Evolutionary conservation across 2,797 vertebrate species (phyloP).

Genomic region (Halcyon chelicuti): DNA sequence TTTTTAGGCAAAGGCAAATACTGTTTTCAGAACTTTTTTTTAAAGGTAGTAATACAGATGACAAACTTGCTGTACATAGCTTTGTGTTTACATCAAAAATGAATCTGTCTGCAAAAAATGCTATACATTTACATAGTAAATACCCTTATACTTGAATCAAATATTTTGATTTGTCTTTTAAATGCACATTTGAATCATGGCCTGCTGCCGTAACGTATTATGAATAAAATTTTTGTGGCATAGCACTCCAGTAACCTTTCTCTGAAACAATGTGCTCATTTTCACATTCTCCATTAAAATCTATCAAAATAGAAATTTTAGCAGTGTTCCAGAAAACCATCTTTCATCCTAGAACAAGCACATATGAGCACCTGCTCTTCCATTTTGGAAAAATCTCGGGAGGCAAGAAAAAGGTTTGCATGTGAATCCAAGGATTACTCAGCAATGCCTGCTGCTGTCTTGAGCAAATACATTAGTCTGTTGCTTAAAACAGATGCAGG

Average conservation of each 20-base stretch:
- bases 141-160: neutral
- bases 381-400: constrained; percentile 40
- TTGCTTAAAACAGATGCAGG: constrained; percentile 53
- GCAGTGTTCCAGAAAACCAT: neutral
- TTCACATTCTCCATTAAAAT: neutral
- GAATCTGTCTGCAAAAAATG: neutral
- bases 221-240: neutral
- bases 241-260: neutral
- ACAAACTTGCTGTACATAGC: neutral
- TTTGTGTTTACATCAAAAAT: neutral
- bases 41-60: neutral
- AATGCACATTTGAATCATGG: neutral
- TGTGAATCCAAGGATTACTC: constrained; percentile 58
- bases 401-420: constrained; percentile 3
- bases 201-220: neutral
- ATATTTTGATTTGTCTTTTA: constrained; percentile 7
- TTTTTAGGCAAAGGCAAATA: neutral
- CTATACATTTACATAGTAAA: neutral
- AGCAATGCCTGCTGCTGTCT: constrained; percentile 51
- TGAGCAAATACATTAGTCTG: constrained; percentile 34
- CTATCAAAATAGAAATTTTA: neutral
- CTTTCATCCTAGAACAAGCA: constrained; percentile 47
- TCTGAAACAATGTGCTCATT: neutral
- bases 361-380: constrained; percentile 63
- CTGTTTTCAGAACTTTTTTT: neutral